Evolutionary conservation across 30 jellyfish, hydroid and myxozoan genomes (phyloP).

Genomic region (Aurelia coerulea): DNA sequence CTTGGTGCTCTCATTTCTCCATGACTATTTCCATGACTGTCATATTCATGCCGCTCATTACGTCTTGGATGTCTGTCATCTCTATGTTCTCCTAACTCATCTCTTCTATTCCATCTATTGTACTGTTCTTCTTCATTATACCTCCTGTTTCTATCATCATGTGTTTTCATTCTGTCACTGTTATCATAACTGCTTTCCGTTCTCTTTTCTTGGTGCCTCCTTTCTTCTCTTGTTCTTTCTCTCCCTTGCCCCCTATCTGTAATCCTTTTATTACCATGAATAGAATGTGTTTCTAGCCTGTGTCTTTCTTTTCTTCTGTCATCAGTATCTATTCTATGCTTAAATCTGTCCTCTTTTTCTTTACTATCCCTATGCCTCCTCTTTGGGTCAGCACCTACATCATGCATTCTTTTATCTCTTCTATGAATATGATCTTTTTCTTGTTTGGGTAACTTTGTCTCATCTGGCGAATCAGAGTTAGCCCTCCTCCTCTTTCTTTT

Average conservation of each 20-base stretch:
- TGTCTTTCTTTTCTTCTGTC: too few relatives aligned
- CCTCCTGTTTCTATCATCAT: neutral
- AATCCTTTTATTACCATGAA: too few relatives aligned
- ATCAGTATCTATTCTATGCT: too few relatives aligned
- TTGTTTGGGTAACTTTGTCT: neutral
- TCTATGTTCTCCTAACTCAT: neutral
- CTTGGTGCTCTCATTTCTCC: neutral
- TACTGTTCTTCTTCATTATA: neutral
- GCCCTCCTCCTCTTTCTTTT: slow-evolving; percentile 20
- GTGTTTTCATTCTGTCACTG: neutral
- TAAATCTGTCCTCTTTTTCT: too few relatives aligned
- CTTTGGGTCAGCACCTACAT: too few relatives aligned
- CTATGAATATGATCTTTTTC: neutral
- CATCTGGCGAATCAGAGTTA: neutral
- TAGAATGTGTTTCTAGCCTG: too few relatives aligned
- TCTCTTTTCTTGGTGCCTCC: neutral
- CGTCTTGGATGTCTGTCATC: neutral
- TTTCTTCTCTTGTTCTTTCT: neutral
- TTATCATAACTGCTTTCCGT: neutral
- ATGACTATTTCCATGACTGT: neutral
- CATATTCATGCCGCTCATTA: neutral
- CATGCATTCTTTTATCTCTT: neutral
- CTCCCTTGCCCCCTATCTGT: neutral
- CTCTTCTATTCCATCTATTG: neutral
- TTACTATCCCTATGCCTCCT: neutral